Evolutionary conservation across 2,888 invertebrate species (phyloP), one percentile per base, ranked within the genome.

Genomic region (Synergus japonicus): DNA sequence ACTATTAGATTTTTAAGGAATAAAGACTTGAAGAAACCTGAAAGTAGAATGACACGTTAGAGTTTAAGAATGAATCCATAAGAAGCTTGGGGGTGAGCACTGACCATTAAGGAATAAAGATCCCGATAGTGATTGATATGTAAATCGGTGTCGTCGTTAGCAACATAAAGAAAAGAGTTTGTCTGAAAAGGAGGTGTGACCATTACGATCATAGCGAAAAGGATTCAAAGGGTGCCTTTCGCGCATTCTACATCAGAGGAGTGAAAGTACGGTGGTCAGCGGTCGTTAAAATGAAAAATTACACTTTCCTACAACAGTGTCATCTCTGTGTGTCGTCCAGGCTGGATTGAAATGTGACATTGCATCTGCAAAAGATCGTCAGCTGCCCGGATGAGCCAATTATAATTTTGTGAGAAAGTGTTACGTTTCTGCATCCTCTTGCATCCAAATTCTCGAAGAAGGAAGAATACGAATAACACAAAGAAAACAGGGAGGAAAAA

Each of bases 71-170:
- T 54, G n/a, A 54, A 22, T 46, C 8, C 44, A 1, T 22, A 0
- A 49, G 22, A 69, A 46, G 46, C 10, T 69, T 49, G 46, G 69
- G 69, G 69, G 69, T 69, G 69, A 69, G 9, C 54, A n/a, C 9
- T 54, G n/a, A 54, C 69, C 69, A 49, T 69, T 43, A 18, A 7
- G 37, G 43, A 41, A 43, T 15, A 29, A 49, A 15, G n/a, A 49
- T 73, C 54, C 58, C 15, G 64, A 65, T 60, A 4, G 15, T 67
- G 54, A 82, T 84, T 83, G 80, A 84, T 83, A 84, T 84, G 84
- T 80, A 81, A 83, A 84, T 58, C 18, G n/a, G 37, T 66, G 37
- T 63, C 76, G 73, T 82, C 82, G 77, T 84, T 84, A 82, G 79
- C 78, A 37, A n/a, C n/a, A n/a, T 46, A 43, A 76, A 65, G 46